phyloP scores from a whole-genome alignment of 2,113 vertebrate genomes.

The Pogona vitticeps region DNA sequence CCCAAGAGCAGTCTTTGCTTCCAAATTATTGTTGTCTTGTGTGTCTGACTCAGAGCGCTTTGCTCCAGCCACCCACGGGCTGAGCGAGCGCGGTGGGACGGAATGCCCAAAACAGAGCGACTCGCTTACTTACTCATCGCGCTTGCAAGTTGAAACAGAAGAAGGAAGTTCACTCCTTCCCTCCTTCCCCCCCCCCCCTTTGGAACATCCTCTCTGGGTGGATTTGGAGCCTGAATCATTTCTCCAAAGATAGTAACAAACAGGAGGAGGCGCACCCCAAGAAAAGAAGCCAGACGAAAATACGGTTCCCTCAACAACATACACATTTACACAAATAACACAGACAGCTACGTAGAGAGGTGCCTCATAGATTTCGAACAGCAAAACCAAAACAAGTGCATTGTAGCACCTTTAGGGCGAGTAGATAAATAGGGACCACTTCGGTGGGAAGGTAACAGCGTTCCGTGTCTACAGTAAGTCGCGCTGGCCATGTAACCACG shows the following conservation, averaged over 20 bases:
- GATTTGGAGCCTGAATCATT: constrained; percentile 20
- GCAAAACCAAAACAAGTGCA: too few species aligned
- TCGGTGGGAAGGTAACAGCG: too few species aligned
- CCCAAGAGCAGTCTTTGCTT: not conserved
- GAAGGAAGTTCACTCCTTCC: not conserved
- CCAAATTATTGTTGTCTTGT: not conserved
- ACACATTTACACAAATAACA: too few species aligned
- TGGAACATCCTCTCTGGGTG: constrained; percentile 28
- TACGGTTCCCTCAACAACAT: not conserved
- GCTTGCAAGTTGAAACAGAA: constrained; percentile 30
- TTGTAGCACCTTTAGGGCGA: too few species aligned
- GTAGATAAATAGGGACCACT: too few species aligned
- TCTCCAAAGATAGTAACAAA: constrained; percentile 17
- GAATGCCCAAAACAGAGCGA: not conserved
- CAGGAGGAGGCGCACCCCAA: not conserved
- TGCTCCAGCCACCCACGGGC: constrained; percentile 39
- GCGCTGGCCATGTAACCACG: too few species aligned
- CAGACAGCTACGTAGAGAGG: too few species aligned
- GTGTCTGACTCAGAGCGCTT: constrained; percentile 40
- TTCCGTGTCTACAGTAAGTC: too few species aligned
- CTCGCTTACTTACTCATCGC: not conserved
- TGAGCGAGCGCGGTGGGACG: not conserved
- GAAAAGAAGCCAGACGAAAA: too few species aligned
- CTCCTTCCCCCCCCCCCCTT: not conserved
- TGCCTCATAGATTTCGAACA: too few species aligned